phyloP scores from a whole-genome alignment of 1,140 invertebrate species.

The Drosophila sp. region DNA sequence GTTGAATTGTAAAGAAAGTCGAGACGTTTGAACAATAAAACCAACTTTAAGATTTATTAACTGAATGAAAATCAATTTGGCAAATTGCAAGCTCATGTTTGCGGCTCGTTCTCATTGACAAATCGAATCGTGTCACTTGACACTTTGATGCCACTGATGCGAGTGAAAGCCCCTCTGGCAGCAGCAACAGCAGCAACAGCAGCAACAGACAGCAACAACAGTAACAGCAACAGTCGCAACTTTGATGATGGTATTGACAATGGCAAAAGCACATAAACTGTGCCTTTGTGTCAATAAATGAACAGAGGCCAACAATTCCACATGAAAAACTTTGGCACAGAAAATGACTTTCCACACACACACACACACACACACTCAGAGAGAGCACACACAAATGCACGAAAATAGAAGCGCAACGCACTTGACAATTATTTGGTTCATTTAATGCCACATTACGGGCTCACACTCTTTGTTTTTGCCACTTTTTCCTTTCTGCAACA shows the following conservation, averaged over 20 bases:
- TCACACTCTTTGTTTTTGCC: constrained; percentile 33
- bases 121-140: constrained; percentile 71
- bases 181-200: neutral
- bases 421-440: constrained; percentile 81
- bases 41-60: constrained; percentile 12
- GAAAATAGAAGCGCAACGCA: constrained; percentile 63
- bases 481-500: constrained; percentile 37
- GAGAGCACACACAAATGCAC: constrained; percentile 7
- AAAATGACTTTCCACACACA: constrained; percentile 75
- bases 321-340: constrained; percentile 79
- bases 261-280: constrained; percentile 64
- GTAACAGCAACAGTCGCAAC: constrained; percentile 4
- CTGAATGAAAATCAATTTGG: constrained; percentile 77
- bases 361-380: constrained; percentile 13
- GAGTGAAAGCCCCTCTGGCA: constrained; percentile 33
- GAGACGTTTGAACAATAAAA: constrained; percentile 8
- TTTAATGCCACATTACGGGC: constrained; percentile 79
- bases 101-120: constrained; percentile 56
- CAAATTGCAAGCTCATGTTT: constrained; percentile 80
- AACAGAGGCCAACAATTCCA: constrained; percentile 53
- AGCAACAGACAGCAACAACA: constrained; percentile 12
- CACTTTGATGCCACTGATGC: constrained; percentile 56
- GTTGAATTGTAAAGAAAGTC: constrained; percentile 60
- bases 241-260: constrained; percentile 61
- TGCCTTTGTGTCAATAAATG: constrained; percentile 82